Conservation (phyloP, 2,888 invertebrate genomes). For the Auanema freiburgensis region DNA sequence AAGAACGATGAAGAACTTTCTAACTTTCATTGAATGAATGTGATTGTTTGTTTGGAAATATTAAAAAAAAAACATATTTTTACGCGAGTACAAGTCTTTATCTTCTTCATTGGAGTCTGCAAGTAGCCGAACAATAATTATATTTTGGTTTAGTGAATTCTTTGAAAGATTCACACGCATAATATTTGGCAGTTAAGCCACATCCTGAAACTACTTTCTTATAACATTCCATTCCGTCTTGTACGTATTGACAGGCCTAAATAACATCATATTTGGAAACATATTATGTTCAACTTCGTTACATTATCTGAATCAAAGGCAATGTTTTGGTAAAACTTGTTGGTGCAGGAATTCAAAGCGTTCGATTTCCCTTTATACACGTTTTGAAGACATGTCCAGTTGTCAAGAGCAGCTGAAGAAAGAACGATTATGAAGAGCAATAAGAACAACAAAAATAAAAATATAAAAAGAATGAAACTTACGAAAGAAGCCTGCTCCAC, state of each 20-base stretch:
- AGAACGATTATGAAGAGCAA: too few relatives aligned
- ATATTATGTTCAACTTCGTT: not conserved
- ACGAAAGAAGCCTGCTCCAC: constrained; percentile 47
- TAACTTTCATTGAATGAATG: too few relatives aligned
- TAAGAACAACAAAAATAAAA: not conserved
- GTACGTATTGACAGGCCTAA: constrained; percentile 33
- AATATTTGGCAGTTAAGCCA: constrained; percentile 24
- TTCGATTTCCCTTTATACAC: constrained; percentile 35
- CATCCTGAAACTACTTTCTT: constrained; percentile 20
- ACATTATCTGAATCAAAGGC: constrained; percentile 32
- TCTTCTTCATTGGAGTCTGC: too few relatives aligned
- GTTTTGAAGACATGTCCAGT: constrained; percentile 40
- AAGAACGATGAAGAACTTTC: too few relatives aligned
- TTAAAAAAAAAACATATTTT: too few relatives aligned
- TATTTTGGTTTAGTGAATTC: constrained; percentile 30
- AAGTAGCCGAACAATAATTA: not conserved
- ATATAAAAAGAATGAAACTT: constrained; percentile 1
- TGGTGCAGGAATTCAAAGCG: constrained; percentile 33
- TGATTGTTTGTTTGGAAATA: too few relatives aligned
- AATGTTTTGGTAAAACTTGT: constrained; percentile 30
- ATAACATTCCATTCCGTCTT: constrained; percentile 35
- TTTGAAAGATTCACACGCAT: constrained; percentile 42
- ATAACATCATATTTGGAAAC: not conserved
- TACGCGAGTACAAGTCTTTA: too few relatives aligned
- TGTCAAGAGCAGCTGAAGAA: constrained; percentile 39